phyloP scores from a whole-genome alignment of 2,888 invertebrate species.

The Ectropis crepuscularia region DNA sequence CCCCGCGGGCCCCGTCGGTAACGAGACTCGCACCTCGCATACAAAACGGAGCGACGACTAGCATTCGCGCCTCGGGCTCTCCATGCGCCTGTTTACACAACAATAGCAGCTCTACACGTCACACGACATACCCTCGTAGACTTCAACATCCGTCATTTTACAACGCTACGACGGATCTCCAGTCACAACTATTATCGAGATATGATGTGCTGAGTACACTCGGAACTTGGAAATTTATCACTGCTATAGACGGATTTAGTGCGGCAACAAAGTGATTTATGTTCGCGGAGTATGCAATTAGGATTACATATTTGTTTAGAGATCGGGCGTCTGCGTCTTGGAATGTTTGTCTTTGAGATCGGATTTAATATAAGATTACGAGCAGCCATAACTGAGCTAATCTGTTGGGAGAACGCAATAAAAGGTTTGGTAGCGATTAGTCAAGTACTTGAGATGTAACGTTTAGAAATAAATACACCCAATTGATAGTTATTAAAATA shows the following conservation, averaged over 20 bases:
- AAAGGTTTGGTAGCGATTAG: neutral
- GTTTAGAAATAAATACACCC: too few species aligned
- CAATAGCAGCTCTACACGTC: conserved; percentile 30
- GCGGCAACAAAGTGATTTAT: conserved; percentile 50
- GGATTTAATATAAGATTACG: conserved; percentile 15
- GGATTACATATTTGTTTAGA: conserved; percentile 30
- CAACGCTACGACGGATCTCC: conserved; percentile 11
- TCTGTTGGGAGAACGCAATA: neutral
- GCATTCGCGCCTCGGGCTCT: conserved; percentile 37
- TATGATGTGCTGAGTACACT: conserved; percentile 42
- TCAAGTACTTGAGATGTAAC: too few species aligned
- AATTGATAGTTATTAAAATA: too few species aligned
- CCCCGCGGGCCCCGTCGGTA: conserved; percentile 66
- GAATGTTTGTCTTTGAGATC: conserved; percentile 21
- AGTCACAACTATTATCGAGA: conserved; percentile 38
- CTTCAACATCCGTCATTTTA: conserved; percentile 27
- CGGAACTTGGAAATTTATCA: conserved; percentile 46
- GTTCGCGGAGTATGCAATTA: conserved; percentile 34
- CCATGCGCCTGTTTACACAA: conserved; percentile 54
- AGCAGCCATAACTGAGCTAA: conserved; percentile 1
- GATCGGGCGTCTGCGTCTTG: conserved; percentile 15
- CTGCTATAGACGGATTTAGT: conserved; percentile 52
- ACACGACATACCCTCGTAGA: conserved; percentile 18
- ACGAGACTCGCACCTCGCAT: conserved; percentile 72
- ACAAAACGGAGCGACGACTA: conserved; percentile 52